phyloP scores from a whole-genome alignment of 53 echinoderm and acorn worm genomes.

The Holothuria leucospilota region DNA sequence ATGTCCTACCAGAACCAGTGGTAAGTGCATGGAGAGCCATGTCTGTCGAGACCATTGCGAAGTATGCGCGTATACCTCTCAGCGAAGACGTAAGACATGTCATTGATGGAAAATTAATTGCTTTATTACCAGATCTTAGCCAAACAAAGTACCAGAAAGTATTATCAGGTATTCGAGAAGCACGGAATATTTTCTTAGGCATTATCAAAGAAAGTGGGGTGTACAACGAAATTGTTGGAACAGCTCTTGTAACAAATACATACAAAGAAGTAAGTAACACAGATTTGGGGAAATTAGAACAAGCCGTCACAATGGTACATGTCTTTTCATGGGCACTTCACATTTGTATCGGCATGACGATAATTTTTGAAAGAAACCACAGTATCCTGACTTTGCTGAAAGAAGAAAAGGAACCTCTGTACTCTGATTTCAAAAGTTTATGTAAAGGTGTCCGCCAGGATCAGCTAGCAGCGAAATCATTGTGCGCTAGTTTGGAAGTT shows the following conservation, averaged over 20 bases:
- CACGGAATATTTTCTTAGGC: background rate
- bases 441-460: constrained; percentile 3
- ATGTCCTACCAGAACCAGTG: background rate
- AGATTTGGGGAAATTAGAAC: background rate
- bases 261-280: background rate
- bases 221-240: background rate
- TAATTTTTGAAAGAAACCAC: background rate
- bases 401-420: background rate
- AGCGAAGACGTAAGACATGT: background rate
- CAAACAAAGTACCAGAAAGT: background rate
- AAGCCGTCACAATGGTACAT: background rate
- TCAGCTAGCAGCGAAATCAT: constrained; percentile 30
- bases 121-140: background rate
- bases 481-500: background rate
- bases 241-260: background rate
- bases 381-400: background rate
- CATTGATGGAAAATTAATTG: background rate
- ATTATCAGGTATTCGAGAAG: background rate
- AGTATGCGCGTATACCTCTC: background rate
- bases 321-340: constrained; percentile 30
- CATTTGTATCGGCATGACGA: background rate
- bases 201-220: background rate
- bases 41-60: background rate
- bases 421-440: constrained; percentile 12
- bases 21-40: background rate